Evolutionary conservation across 2,113 vertebrate species (phyloP).

Genomic region (Notiomystis cincta): DNA sequence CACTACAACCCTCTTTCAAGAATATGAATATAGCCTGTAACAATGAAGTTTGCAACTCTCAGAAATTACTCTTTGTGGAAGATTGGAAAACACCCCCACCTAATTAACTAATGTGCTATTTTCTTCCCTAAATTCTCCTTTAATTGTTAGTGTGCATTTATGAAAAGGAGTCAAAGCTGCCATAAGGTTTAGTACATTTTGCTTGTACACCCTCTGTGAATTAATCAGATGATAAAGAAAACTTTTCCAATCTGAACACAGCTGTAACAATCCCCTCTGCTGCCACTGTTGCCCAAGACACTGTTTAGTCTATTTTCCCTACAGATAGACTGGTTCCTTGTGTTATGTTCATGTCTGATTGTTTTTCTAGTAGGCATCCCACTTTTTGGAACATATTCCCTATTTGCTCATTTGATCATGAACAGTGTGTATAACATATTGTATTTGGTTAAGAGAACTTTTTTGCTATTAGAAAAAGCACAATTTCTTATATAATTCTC

Average conservation of each 20-base stretch:
- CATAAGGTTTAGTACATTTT: neutral
- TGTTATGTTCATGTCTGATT: neutral
- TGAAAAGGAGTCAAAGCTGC: neutral
- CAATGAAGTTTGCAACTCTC: neutral
- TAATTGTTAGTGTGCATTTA: neutral
- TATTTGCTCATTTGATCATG: neutral
- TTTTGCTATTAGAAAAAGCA: neutral
- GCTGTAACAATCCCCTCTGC: neutral
- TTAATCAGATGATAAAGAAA: neutral
- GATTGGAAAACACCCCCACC: neutral
- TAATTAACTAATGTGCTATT: neutral
- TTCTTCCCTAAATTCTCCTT: neutral
- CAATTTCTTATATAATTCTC: neutral
- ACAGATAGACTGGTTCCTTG: neutral
- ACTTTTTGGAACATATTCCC: neutral
- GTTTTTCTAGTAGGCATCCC: neutral
- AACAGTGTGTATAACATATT: neutral
- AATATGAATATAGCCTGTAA: neutral
- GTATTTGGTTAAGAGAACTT: neutral
- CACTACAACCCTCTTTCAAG: neutral
- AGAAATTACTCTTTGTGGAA: neutral
- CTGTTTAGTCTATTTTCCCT: neutral
- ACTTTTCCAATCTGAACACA: neutral
- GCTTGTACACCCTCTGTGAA: neutral
- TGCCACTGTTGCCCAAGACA: neutral